A percentile compares a stretch with the other conserved stretches of the same genome.
These are phyloP conservation scores for Hymenopus coronatus DNA, from an alignment of 2,888 invertebrate genomes.

Conservation along the genomic window DNA sequence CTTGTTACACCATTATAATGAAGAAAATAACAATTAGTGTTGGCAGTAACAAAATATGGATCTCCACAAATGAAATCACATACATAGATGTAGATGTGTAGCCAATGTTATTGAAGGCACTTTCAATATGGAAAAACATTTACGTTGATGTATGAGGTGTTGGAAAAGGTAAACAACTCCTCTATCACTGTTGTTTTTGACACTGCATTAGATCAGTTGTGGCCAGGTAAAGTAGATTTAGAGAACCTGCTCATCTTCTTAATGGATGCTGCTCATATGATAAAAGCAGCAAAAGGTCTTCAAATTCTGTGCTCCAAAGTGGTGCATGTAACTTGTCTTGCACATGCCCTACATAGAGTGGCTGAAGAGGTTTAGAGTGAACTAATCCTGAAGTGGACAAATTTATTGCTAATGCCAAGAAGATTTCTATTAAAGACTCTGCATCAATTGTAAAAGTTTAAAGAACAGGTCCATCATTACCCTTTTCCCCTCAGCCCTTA, in stretches of 20 bases:
- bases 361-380: conserved; percentile 38
- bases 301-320: conserved; percentile 39
- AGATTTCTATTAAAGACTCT: conserved; percentile 40
- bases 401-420: conserved; percentile 38
- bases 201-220: not conserved
- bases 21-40: too few relatives aligned
- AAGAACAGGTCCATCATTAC: conserved; percentile 38
- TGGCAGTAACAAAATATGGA: too few relatives aligned
- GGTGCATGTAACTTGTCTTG: conserved; percentile 41
- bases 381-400: conserved; percentile 37
- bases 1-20: too few relatives aligned
- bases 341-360: conserved; percentile 39
- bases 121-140: too few relatives aligned
- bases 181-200: not conserved
- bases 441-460: conserved; percentile 37
- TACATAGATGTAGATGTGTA: too few relatives aligned
- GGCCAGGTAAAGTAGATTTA: not conserved
- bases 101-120: too few relatives aligned
- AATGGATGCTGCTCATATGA: conserved; percentile 38
- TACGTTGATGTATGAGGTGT: too few relatives aligned
- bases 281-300: conserved; percentile 37
- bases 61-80: too few relatives aligned
- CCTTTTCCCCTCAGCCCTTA: conserved; percentile 41
- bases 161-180: too few relatives aligned
- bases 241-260: conserved; percentile 35